Evolutionary conservation across 53 echinoderm and acorn worm genomes (phyloP), one percentile per base, ranked within the genome.

Genomic region (Actinopyga echinites): DNA sequence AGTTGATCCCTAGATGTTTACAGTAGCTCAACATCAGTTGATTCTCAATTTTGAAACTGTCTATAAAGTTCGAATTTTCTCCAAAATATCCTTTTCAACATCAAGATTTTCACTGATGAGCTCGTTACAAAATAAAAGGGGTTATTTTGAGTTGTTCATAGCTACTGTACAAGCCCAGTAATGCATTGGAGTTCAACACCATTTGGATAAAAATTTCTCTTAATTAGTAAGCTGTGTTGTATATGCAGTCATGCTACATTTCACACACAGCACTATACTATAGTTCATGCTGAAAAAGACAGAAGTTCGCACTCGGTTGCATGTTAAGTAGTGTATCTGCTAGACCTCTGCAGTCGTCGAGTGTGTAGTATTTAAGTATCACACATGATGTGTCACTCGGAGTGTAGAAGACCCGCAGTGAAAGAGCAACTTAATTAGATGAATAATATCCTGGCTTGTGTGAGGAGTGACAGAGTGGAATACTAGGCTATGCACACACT

Each of bases 371-470:
- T 37, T 71, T 71, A 71, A 71, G 40, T 40, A 44, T 71, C 71
- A 43, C 71, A 71, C 71, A 43, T 11, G 21, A 40, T 71, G 71
- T 71, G 71, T 71, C n/a, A 35, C 44, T 45, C 71, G 17, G 23
- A 30, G 66, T 66, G 66, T 36, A 30, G 33, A 36, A 17, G 20
- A n/a, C 34, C 25, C 26, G 71, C 34, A 28, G 31, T 30, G 71
- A 71, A 71, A 71, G 40, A 40, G 71, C 71, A 71, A 40, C 71
- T 71, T 71, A 71, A 71, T 71, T 71, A 71, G 71, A 71, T 71
- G 71, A 71, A 71, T n/a, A n/a, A n/a, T 71, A 71, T 40, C 23
- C n/a, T 71, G 37, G 71, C 44, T 71, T 71, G 40, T 71, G 71
- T 71, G 71, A 71, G 71, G 40, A 49, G 49, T 49, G 49, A 49